Evolutionary conservation across 2,888 invertebrate genomes (phyloP).

Genomic region (Thera britannica): DNA sequence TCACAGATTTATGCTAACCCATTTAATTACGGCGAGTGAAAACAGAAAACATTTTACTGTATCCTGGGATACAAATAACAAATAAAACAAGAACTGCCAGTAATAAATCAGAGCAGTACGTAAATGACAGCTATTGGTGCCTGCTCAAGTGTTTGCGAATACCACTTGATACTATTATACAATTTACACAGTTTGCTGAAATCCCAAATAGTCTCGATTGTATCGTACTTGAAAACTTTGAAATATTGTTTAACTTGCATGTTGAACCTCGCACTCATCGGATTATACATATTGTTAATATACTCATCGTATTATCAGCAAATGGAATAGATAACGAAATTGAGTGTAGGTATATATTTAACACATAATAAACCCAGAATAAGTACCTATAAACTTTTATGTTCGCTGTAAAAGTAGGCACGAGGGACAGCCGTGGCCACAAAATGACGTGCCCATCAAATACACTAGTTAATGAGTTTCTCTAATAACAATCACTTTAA

Average conservation of each 20-base stretch:
- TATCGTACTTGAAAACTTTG: neutral
- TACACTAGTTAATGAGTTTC: conserved; percentile 47
- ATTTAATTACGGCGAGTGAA: conserved; percentile 60
- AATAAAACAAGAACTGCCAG: conserved; percentile 25
- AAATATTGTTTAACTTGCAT: neutral
- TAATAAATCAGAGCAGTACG: neutral
- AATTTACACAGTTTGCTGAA: neutral
- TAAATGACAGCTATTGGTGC: neutral
- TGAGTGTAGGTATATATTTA: conserved; percentile 52
- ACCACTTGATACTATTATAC: neutral
- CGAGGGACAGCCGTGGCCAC: conserved; percentile 50
- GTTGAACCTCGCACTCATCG: neutral
- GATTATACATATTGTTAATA: neutral
- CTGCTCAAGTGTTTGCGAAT: neutral
- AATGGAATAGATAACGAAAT: conserved; percentile 54
- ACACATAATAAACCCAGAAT: conserved; percentile 59
- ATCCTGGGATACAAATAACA: conserved; percentile 17
- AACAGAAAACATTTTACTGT: conserved; percentile 40
- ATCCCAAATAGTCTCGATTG: neutral
- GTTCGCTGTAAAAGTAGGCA: conserved; percentile 57
- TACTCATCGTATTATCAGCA: conserved; percentile 44
- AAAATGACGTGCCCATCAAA: conserved; percentile 53
- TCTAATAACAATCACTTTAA: conserved; percentile 44
- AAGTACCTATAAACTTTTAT: conserved; percentile 63
- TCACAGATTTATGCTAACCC: conserved; percentile 67